Base-by-base conservation (phyloP, 2,888 invertebrate species). In the Liodrosophila aerea region DNA sequence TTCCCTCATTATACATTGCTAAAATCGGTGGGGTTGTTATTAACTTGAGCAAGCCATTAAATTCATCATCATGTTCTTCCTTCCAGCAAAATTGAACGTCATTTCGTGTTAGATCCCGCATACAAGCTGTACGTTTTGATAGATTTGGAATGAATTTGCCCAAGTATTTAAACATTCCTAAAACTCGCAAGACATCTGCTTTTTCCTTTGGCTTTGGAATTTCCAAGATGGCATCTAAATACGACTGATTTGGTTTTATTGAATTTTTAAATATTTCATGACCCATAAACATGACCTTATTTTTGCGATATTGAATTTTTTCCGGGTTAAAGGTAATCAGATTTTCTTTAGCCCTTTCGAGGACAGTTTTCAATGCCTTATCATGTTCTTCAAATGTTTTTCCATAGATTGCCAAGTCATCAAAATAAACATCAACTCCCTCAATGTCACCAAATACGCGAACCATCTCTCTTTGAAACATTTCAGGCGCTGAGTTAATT, bases 371-470 rank as follows among this genome's bases (percentile, higher is more conserved):
- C 22, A 22, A 22, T 63, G 39, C 54, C 5, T 39, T 11, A 59
- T 72, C 65, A 64, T 74, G 69, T 60, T 58, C 69, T 30, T 44
- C 46, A 34, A 60, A 43, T 41, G 12, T 47, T 37, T 43, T 7
- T 1, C 56, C 85, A 43, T 60, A 58, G 11, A 88, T 73, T 54
- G 3, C 22, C 2, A 22, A 4, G 5, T 27, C 88, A 47, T 15
- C 36, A 36, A 16, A 15, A 8, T 15, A 16, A 8, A 36, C 15
- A 13, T 8, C 9, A 9, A 15, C 22, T 4, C 15, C 80, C n/a
- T 76, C 68, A 29, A 88, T 87, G 40, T 86, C 84, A 16, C 82
- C 87, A 65, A 88, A 88, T 15, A 81, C 70, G 13, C 60, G 64
- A 16, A 73, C 65, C 63, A 84, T 87, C 46, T 68, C 72, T 27